These are phyloP conservation scores for Metallyticus violacea DNA, from an alignment of 2,888 invertebrate species.

Conservation along the genomic window DNA sequence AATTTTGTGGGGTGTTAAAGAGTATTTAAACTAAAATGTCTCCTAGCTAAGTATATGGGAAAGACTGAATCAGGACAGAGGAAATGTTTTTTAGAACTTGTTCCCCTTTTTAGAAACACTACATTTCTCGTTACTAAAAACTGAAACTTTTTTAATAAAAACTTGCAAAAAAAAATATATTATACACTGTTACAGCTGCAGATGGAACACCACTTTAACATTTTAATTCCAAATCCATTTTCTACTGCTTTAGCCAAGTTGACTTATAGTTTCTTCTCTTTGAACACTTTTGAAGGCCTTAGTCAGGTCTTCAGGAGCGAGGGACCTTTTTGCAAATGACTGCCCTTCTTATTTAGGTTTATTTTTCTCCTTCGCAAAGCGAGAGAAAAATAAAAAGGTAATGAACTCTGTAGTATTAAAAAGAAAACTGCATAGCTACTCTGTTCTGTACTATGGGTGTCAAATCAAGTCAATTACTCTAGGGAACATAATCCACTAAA, in stretches of 20 bases:
- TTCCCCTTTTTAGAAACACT: slow-evolving; percentile 20
- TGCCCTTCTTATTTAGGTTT: no score
- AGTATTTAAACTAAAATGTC: slow-evolving; percentile 26
- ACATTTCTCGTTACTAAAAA: slow-evolving; percentile 14
- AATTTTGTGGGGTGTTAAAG: slow-evolving; percentile 29
- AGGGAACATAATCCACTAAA: slow-evolving; percentile 67
- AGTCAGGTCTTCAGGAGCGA: no score
- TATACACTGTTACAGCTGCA: neutral
- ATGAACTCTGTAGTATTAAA: neutral
- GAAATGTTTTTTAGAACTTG: slow-evolving; percentile 25
- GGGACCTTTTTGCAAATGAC: no score
- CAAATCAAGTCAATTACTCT: slow-evolving; percentile 67
- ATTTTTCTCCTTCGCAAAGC: no score
- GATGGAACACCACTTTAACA: neutral
- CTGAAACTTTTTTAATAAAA: slow-evolving; percentile 14
- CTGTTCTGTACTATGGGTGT: slow-evolving; percentile 23
- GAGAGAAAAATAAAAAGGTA: no score
- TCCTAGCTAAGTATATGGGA: slow-evolving; percentile 30
- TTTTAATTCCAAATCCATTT: neutral
- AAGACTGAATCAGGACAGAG: slow-evolving; percentile 31
- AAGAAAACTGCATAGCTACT: slow-evolving; percentile 3
- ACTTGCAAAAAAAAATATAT: slow-evolving; percentile 2
- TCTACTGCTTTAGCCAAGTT: neutral
- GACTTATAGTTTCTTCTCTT: neutral
- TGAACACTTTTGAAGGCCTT: no score